Percentiles rank a stretch among this genome's conserved stretches.
phyloP scores from a whole-genome alignment of 2,797 vertebrate genomes.

The Thunnus albacares region DNA sequence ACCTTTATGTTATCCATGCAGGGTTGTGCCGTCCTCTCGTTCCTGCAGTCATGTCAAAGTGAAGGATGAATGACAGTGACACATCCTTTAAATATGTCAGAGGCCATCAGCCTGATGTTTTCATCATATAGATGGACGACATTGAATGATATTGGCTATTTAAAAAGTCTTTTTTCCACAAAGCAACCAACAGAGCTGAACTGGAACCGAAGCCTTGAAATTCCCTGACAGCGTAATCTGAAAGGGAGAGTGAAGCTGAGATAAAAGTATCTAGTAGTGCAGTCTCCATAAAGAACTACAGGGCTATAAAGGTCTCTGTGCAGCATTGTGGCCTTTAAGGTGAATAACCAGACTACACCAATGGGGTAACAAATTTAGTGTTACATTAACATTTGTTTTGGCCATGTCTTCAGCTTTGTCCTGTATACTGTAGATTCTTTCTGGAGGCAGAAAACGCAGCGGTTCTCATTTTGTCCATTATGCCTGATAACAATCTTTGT shows the following conservation, averaged over 20 bases:
- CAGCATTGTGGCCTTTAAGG: background rate
- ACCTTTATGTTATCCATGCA: slow-evolving; percentile 47
- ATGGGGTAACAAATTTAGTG: background rate
- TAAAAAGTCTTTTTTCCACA: slow-evolving; percentile 12
- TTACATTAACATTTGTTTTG: slow-evolving; percentile 5
- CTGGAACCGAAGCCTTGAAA: slow-evolving; percentile 27
- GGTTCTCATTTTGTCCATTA: slow-evolving; percentile 10
- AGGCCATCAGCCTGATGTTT: slow-evolving; percentile 45
- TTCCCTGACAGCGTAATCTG: slow-evolving; percentile 10
- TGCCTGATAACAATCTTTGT: slow-evolving; percentile 15
- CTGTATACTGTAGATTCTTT: background rate
- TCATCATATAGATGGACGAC: slow-evolving; percentile 25
- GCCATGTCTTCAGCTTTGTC: background rate
- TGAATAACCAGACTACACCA: slow-evolving; percentile 31
- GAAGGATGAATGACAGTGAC: slow-evolving; percentile 65
- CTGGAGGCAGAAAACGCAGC: slow-evolving; percentile 18
- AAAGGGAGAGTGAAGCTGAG: slow-evolving; percentile 22
- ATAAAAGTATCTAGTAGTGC: slow-evolving; percentile 21
- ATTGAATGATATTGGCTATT: slow-evolving; percentile 24
- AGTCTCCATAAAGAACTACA: slow-evolving; percentile 2
- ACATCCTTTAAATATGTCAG: slow-evolving; percentile 64
- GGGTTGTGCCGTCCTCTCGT: slow-evolving; percentile 6
- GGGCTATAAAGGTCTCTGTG: slow-evolving; percentile 8
- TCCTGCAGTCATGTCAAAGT: slow-evolving; percentile 54
- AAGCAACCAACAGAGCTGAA: background rate